Evolutionary conservation across 2,888 invertebrate species (phyloP).

Genomic region (Polymixis flavicincta): DNA sequence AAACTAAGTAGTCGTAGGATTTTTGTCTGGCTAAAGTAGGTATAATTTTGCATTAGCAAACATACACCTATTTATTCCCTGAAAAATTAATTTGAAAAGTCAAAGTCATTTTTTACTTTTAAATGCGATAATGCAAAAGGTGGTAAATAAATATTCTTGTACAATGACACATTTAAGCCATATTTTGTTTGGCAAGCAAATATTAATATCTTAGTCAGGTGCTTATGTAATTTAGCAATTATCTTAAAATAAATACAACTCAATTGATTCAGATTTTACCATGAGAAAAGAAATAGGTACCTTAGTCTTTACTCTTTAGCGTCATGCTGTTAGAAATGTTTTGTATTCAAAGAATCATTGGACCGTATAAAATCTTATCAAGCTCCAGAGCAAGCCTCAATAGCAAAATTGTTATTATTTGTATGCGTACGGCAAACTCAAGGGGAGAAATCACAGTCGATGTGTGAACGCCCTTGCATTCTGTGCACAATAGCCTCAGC

Average conservation of each 20-base stretch:
- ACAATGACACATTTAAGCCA: background rate
- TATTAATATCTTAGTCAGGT: background rate
- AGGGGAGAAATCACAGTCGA: conserved; percentile 86
- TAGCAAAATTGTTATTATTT: conserved; percentile 46
- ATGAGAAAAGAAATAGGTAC: background rate
- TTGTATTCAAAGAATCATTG: conserved; percentile 17
- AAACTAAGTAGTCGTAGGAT: background rate
- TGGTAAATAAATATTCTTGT: background rate
- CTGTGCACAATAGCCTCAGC: conserved; percentile 84
- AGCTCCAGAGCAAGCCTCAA: conserved; percentile 46
- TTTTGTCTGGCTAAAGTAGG: background rate
- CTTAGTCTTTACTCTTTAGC: background rate
- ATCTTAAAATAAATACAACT: background rate
- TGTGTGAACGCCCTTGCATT: conserved; percentile 80
- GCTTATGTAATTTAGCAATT: background rate
- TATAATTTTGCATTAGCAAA: background rate
- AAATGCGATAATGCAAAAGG: background rate
- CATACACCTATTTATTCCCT: background rate
- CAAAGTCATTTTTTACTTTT: no score
- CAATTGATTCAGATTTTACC: background rate
- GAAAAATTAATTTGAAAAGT: no score
- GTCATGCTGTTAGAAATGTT: background rate
- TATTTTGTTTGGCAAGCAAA: background rate
- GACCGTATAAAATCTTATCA: conserved; percentile 37
- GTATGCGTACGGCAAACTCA: conserved; percentile 60